Conservation (phyloP, 1,140 invertebrate species). For the Panagrolaimus sp. region DNA sequence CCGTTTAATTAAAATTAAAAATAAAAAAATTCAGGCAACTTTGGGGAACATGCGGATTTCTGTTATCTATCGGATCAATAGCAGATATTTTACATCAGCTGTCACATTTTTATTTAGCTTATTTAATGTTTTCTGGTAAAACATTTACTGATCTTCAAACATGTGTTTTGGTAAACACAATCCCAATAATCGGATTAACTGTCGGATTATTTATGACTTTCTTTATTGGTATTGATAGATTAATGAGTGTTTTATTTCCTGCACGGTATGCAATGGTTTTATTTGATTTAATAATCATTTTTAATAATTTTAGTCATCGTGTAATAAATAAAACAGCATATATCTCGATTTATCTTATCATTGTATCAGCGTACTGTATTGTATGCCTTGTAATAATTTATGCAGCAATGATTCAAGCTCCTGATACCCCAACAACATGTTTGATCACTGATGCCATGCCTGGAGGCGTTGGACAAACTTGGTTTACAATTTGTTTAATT, state of each 20-base stretch:
- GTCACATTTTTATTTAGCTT: background rate
- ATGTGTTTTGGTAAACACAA: slow-evolving; percentile 4
- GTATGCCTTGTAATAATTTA: background rate
- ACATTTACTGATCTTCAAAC: slow-evolving; percentile 2
- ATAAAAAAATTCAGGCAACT: background rate
- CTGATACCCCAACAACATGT: background rate
- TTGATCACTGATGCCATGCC: slow-evolving; percentile 7
- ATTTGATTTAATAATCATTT: no score
- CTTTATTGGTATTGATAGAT: background rate
- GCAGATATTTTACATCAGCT: background rate
- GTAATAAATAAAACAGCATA: background rate
- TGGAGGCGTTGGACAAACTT: background rate
- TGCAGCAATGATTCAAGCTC: background rate
- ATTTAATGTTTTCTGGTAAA: background rate
- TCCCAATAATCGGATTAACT: background rate
- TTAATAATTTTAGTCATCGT: background rate
- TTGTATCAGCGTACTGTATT: background rate
- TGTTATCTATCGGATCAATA: background rate
- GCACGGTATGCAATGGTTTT: no score
- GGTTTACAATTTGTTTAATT: slow-evolving; percentile 7
- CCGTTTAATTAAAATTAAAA: background rate
- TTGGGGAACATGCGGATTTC: slow-evolving; percentile 4
- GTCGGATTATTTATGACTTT: background rate
- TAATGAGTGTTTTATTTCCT: slow-evolving; percentile 4
- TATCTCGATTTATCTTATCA: background rate